phyloP scores from a whole-genome alignment of 1,140 invertebrate genomes.

The Drosophila guanche region DNA sequence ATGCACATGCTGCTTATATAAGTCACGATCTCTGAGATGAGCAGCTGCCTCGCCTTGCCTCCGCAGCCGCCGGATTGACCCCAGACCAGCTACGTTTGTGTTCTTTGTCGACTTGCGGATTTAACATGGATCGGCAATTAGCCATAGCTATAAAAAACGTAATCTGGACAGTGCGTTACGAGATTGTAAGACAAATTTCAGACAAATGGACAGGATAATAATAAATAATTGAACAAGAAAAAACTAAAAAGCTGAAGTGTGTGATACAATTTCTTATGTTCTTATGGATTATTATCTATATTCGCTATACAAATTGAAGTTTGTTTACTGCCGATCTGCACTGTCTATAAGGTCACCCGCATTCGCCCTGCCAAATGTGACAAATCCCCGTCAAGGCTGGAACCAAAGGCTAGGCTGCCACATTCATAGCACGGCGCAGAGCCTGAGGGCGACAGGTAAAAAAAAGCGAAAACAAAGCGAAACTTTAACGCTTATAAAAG shows the following conservation, averaged over 20 bases:
- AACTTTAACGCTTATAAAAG: conserved; percentile 41
- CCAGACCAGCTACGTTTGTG: conserved; percentile 26
- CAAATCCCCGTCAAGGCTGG: conserved; percentile 68
- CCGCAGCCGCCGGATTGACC: conserved; percentile 37
- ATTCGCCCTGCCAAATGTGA: conserved; percentile 44
- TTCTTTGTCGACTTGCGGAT: conserved; percentile 41
- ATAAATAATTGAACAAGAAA: background rate
- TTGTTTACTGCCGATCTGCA: background rate
- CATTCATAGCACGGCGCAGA: conserved; percentile 5
- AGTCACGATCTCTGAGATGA: conserved; percentile 72
- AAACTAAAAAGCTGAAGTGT: background rate
- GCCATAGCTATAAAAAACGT: conserved; percentile 29
- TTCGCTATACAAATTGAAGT: background rate
- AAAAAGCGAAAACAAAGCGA: conserved; percentile 42
- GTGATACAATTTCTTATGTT: too few relatives aligned
- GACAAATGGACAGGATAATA: background rate
- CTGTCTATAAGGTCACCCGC: conserved; percentile 1
- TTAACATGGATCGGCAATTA: conserved; percentile 73
- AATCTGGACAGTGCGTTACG: conserved; percentile 1
- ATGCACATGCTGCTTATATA: conserved; percentile 55
- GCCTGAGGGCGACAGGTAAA: conserved; percentile 23
- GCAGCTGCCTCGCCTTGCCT: conserved; percentile 43
- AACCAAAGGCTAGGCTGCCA: conserved; percentile 38
- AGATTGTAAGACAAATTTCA: background rate
- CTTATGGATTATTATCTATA: background rate